These are phyloP conservation scores for Panopea generosa DNA, from an alignment of 2,888 invertebrate species.

Conservation along the genomic window DNA sequence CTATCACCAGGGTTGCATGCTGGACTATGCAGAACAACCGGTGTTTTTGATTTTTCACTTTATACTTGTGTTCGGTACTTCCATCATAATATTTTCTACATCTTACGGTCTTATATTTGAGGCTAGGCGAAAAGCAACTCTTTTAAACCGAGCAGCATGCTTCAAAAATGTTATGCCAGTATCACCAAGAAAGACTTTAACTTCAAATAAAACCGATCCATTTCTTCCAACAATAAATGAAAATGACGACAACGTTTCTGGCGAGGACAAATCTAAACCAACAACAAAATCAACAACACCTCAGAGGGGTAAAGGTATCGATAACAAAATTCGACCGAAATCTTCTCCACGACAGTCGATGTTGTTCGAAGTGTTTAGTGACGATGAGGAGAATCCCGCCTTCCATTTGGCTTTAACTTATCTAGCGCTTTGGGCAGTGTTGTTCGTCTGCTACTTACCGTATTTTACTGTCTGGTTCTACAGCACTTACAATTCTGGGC, in stretches of 20 bases:
- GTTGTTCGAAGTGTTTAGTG: slow-evolving; percentile 58
- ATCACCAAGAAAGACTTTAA: too few species aligned
- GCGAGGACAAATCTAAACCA: not conserved
- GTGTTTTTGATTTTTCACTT: slow-evolving; percentile 53
- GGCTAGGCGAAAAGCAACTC: slow-evolving; percentile 31
- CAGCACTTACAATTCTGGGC: slow-evolving; percentile 32
- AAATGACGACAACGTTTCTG: not conserved
- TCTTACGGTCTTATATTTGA: slow-evolving; percentile 52
- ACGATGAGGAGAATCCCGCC: slow-evolving; percentile 64
- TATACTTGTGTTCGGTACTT: slow-evolving; percentile 48
- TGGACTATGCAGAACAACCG: slow-evolving; percentile 37
- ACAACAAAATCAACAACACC: not conserved
- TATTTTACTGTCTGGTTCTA: slow-evolving; percentile 60
- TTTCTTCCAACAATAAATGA: slow-evolving; percentile 1
- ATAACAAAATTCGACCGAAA: not conserved
- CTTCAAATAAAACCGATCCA: too few species aligned
- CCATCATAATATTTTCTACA: slow-evolving; percentile 36
- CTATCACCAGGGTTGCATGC: slow-evolving; percentile 62
- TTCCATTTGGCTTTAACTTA: slow-evolving; percentile 70
- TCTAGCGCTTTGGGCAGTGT: slow-evolving; percentile 55
- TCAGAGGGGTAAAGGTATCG: not conserved
- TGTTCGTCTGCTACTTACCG: slow-evolving; percentile 57
- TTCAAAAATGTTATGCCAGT: slow-evolving; percentile 2
- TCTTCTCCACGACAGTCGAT: slow-evolving; percentile 13
- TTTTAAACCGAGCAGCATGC: slow-evolving; percentile 8